These are phyloP conservation scores for Epinotia demarniana DNA, from an alignment of 2,888 invertebrate species.

Conservation along the genomic window DNA sequence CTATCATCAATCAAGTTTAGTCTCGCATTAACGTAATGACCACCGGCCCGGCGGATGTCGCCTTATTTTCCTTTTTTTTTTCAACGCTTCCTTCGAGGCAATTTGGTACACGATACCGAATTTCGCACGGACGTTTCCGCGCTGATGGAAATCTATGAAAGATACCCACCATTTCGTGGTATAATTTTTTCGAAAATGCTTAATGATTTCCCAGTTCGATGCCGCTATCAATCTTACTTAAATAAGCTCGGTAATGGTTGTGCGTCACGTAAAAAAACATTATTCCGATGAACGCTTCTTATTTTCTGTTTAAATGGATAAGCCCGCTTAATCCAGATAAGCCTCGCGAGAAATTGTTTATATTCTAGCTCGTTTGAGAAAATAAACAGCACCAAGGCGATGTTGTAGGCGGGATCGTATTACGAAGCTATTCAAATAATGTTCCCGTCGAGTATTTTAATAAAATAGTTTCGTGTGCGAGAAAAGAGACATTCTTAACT, in stretches of 20 bases:
- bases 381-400: constrained; percentile 41
- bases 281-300: constrained; percentile 54
- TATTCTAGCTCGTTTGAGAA: constrained; percentile 55
- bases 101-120: constrained; percentile 76
- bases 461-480: constrained; percentile 30
- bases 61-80: constrained; percentile 79
- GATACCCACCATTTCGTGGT: constrained; percentile 64
- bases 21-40: constrained; percentile 84
- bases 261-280: constrained; percentile 56
- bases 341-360: constrained; percentile 59
- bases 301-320: constrained; percentile 60
- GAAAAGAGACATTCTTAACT: constrained; percentile 20
- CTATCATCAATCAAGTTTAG: constrained; percentile 83
- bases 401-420: constrained; percentile 40
- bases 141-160: constrained; percentile 80
- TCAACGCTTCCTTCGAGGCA: constrained; percentile 63
- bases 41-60: constrained; percentile 79
- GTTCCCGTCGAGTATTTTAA: constrained; percentile 32
- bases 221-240: constrained; percentile 66
- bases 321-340: constrained; percentile 56
- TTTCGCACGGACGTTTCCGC: constrained; percentile 73
- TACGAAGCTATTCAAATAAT: constrained; percentile 42
- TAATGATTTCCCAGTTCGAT: constrained; percentile 62
- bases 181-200: constrained; percentile 50
- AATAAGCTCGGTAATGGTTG: constrained; percentile 59